A percentile compares a stretch with the other conserved stretches of the same genome.
Evolutionary conservation across 2,888 invertebrate species (phyloP).

Genomic region (Tribolium freemani): DNA sequence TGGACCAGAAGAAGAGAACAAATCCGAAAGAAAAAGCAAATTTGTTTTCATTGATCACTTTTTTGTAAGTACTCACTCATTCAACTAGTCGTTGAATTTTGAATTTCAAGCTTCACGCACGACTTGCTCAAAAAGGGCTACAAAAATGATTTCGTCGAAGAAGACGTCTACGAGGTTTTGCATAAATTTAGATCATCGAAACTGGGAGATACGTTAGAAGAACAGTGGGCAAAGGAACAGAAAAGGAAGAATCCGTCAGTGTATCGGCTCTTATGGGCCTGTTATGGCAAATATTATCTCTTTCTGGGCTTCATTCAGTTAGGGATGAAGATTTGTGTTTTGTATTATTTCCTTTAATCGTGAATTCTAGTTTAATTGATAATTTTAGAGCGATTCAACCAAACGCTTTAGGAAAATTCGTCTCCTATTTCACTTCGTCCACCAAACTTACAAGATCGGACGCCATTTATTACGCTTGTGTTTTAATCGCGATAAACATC

Average conservation of each 20-base stretch:
- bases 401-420: slow-evolving; percentile 73
- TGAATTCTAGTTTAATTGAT: neutral
- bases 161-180: slow-evolving; percentile 73
- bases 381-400: slow-evolving; percentile 46
- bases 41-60: slow-evolving; percentile 75
- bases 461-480: slow-evolving; percentile 82
- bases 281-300: slow-evolving; percentile 56
- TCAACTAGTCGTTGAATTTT: neutral
- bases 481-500: slow-evolving; percentile 79
- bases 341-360: slow-evolving; percentile 45
- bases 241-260: slow-evolving; percentile 52
- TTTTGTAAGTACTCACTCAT: slow-evolving; percentile 72
- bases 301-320: slow-evolving; percentile 48
- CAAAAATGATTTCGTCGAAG: slow-evolving; percentile 73
- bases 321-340: slow-evolving; percentile 47
- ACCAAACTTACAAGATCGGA: slow-evolving; percentile 39
- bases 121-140: slow-evolving; percentile 77
- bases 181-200: slow-evolving; percentile 63
- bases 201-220: slow-evolving; percentile 68
- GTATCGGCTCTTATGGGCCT: slow-evolving; percentile 52
- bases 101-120: slow-evolving; percentile 73
- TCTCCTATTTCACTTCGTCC: slow-evolving; percentile 74
- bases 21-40: slow-evolving; percentile 79
- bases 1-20: slow-evolving; percentile 69
- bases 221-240: slow-evolving; percentile 50